Evolutionary conservation across 64 coral and sea anemone species (phyloP).

Genomic region (Astreopora myriophthalma): DNA sequence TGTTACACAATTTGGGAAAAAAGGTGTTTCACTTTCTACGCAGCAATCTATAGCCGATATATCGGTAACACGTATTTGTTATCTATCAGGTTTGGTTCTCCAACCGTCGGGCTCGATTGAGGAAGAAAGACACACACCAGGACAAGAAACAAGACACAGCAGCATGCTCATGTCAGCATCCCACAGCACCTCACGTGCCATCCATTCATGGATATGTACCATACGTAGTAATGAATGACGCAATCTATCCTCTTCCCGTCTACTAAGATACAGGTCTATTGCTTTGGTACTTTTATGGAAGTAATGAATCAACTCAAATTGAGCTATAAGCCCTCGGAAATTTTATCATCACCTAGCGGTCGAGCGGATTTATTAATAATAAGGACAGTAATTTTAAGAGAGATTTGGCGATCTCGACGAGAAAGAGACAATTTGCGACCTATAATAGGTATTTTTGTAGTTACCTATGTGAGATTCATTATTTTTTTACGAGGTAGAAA

Average conservation of each 20-base stretch:
- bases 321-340: not conserved
- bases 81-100: conserved; percentile 70
- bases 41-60: not conserved
- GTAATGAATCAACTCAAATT: not conserved
- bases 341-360: not conserved
- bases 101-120: conserved; percentile 62
- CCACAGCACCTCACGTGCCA: not conserved
- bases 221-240: conserved; percentile 31
- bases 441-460: not conserved
- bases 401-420: not conserved
- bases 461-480: not conserved
- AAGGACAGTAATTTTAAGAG: not conserved
- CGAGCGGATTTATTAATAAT: not conserved
- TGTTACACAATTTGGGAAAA: too few species aligned
- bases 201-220: conserved; percentile 18
- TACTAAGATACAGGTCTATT: not conserved
- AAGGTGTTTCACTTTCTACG: not conserved
- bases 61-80: not conserved
- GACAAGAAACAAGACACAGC: conserved; percentile 29
- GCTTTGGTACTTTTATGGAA: not conserved
- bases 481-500: not conserved
- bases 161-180: conserved; percentile 27
- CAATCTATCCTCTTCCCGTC: conserved; percentile 21
- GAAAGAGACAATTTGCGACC: not conserved
- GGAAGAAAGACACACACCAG: conserved; percentile 35